A percentile compares a stretch with the other conserved stretches of the same genome.
These are phyloP conservation scores for Melanophora roralis DNA, from an alignment of 2,888 invertebrate genomes.

Conservation along the genomic window DNA sequence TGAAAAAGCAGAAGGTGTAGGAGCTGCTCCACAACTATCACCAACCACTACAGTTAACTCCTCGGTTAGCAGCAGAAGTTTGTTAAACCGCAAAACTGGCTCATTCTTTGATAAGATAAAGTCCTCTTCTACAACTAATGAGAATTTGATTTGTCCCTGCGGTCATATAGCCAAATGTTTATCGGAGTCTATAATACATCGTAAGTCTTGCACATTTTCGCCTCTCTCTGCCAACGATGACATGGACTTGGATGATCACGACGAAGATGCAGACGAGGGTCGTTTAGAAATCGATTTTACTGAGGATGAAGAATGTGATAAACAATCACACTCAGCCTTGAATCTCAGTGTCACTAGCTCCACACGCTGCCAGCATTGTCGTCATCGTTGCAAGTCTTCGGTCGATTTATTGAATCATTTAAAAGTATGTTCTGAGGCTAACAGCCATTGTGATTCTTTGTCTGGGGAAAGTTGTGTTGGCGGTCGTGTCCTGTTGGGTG, in stretches of 20 bases:
- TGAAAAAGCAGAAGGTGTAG: slow-evolving; percentile 68
- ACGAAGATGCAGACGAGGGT: slow-evolving; percentile 68
- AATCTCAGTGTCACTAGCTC: slow-evolving; percentile 80
- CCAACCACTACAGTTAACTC: slow-evolving; percentile 68
- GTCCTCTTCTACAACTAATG: slow-evolving; percentile 82
- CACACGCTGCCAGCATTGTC: slow-evolving; percentile 90
- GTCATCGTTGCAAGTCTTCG: slow-evolving; percentile 91
- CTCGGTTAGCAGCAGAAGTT: slow-evolving; percentile 69
- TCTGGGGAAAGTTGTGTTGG: slow-evolving; percentile 75
- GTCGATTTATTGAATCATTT: slow-evolving; percentile 87
- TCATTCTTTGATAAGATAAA: slow-evolving; percentile 90
- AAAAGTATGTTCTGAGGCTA: slow-evolving; percentile 83
- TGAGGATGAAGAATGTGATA: slow-evolving; percentile 74
- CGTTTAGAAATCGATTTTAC: slow-evolving; percentile 72
- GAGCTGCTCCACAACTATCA: slow-evolving; percentile 67
- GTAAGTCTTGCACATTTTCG: slow-evolving; percentile 81
- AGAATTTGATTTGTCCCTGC: slow-evolving; percentile 83
- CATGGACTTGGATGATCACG: slow-evolving; percentile 69
- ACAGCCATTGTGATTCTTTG: slow-evolving; percentile 75
- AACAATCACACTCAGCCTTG: slow-evolving; percentile 75
- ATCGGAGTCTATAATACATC: slow-evolving; percentile 88
- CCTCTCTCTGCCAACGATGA: slow-evolving; percentile 68
- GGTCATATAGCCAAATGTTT: slow-evolving; percentile 88
- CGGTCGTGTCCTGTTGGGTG: slow-evolving; percentile 65
- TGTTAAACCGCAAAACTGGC: slow-evolving; percentile 75